Conservation (phyloP, 2,113 vertebrate species). For the Glaucidium brasilianum region DNA sequence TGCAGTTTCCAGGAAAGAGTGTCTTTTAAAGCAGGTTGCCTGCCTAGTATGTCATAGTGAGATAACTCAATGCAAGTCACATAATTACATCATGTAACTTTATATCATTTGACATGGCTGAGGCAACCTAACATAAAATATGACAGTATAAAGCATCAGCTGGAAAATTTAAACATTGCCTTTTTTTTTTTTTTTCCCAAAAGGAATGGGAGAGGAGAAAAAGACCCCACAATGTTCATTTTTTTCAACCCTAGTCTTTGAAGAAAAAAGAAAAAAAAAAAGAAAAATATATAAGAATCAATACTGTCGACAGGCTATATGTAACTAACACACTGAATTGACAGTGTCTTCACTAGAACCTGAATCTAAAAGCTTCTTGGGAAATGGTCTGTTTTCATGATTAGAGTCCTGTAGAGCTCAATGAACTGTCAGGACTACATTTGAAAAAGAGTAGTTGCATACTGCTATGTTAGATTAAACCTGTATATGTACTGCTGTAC, state of each 20-base stretch:
- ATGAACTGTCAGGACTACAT: not conserved
- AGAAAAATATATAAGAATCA: not conserved
- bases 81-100: conserved; percentile 55
- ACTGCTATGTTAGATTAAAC: not conserved
- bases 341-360: not conserved
- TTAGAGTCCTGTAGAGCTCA: not conserved
- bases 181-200: not conserved
- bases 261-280: not conserved
- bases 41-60: conserved; percentile 29
- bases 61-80: conserved; percentile 57
- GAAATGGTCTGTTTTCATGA: not conserved
- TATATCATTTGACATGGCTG: conserved; percentile 60
- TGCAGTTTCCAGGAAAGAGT: conserved; percentile 25
- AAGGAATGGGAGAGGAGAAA: not conserved
- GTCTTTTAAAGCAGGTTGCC: conserved; percentile 11
- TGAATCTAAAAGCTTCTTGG: not conserved
- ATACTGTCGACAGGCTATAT: no score
- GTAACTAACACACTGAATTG: not conserved
- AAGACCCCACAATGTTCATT: not conserved
- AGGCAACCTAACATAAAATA: conserved; percentile 65
- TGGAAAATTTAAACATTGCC: conserved; percentile 71
- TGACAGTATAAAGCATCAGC: conserved; percentile 41
- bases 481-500: not conserved
- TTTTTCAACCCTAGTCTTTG: conserved; percentile 23
- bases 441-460: not conserved